These are phyloP conservation scores for Helicoverpa zea DNA, from an alignment of 1,140 invertebrate species.

Conservation along the genomic window DNA sequence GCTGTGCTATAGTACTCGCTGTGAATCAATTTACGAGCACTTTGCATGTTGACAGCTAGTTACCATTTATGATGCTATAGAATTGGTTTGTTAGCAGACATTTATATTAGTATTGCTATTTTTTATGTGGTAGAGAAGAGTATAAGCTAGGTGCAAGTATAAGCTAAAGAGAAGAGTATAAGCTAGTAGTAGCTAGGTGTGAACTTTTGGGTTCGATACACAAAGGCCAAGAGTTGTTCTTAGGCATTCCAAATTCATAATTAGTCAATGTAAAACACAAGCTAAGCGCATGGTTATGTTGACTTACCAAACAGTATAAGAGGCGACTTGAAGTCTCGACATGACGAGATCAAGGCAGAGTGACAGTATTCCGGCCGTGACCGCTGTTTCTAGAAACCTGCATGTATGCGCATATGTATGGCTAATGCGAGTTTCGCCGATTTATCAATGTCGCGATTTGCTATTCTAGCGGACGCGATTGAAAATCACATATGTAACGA, in stretches of 20 bases:
- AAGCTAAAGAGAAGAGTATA: no score
- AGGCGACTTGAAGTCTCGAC: background rate
- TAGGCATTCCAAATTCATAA: no score
- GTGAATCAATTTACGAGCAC: slow-evolving; percentile 16
- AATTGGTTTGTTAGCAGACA: background rate
- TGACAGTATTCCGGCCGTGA: background rate
- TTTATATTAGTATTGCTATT: no score
- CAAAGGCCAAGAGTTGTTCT: no score
- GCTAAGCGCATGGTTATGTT: no score
- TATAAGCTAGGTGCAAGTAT: no score
- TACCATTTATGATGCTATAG: background rate
- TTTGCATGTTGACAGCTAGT: background rate
- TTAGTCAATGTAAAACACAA: no score
- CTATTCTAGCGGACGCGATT: slow-evolving; percentile 23
- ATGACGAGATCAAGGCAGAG: background rate
- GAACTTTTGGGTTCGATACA: no score
- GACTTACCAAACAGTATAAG: no score
- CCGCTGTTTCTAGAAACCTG: background rate
- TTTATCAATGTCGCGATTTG: slow-evolving; percentile 41
- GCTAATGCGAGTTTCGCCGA: background rate
- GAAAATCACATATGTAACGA: slow-evolving; percentile 25
- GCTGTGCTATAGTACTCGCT: background rate
- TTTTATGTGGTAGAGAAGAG: no score
- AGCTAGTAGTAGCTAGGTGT: no score
- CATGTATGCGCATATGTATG: background rate